Evolutionary conservation across 53 echinoderm and acorn worm species (phyloP).

Genomic region (Antedon mediterranea): DNA sequence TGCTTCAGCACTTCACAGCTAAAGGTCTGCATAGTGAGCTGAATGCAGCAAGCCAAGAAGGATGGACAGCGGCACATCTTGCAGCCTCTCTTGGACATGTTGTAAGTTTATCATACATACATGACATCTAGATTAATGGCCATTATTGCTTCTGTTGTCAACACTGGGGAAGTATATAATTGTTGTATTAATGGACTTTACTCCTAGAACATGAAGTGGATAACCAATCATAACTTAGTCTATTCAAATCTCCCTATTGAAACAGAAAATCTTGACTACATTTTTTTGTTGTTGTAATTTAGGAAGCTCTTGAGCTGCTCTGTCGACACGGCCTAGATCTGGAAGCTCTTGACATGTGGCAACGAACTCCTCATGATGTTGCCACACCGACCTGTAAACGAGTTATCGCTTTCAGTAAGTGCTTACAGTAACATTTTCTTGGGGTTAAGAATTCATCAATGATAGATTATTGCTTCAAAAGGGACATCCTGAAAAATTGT

Average conservation of each 20-base stretch:
- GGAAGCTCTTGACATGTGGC: slow-evolving; percentile 45
- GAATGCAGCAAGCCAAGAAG: slow-evolving; percentile 61
- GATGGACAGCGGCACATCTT: slow-evolving; percentile 83
- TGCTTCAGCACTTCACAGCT: slow-evolving; percentile 31
- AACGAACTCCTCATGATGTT: slow-evolving; percentile 61
- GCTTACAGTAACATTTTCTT: too few species aligned
- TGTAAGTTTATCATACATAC: slow-evolving; percentile 35
- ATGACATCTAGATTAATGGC: too few species aligned
- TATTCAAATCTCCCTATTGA: too few species aligned
- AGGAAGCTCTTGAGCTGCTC: slow-evolving; percentile 51
- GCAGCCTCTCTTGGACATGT: slow-evolving; percentile 70
- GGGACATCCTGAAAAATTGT: too few species aligned
- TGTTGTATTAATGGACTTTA: too few species aligned
- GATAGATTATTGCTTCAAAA: too few species aligned
- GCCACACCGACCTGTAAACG: slow-evolving; percentile 66
- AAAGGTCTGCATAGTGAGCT: slow-evolving; percentile 11
- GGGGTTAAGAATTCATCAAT: too few species aligned
- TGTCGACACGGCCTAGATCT: slow-evolving; percentile 48
- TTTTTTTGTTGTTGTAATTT: neutral
- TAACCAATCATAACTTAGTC: too few species aligned
- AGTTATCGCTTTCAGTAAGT: neutral
- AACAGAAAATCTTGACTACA: too few species aligned
- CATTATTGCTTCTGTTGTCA: too few species aligned
- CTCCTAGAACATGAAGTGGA: too few species aligned
- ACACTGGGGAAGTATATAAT: too few species aligned